Conservation (phyloP, 2,113 vertebrate species). For the Istiophorus platypterus region DNA sequence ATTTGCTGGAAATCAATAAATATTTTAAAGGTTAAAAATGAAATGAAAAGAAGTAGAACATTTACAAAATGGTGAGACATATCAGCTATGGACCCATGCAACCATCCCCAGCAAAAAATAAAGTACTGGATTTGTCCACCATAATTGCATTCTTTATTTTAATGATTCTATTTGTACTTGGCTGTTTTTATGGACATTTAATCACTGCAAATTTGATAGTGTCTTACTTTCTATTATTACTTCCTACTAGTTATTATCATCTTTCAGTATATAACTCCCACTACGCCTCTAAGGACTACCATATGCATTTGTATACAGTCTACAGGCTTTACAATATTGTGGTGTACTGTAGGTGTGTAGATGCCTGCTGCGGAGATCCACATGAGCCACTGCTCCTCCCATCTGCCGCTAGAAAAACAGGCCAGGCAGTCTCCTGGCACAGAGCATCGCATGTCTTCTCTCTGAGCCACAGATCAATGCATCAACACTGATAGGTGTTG, state of each 20-base stretch:
- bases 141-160: background rate
- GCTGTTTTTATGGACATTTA: too few species aligned
- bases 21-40: background rate
- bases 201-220: too few species aligned
- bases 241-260: background rate
- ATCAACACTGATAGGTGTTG: slow-evolving; percentile 70
- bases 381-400: slow-evolving; percentile 14
- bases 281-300: background rate
- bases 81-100: background rate
- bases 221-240: background rate
- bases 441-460: slow-evolving; percentile 59
- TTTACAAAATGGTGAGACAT: background rate
- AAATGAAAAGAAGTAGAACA: background rate
- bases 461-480: slow-evolving; percentile 71
- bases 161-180: background rate
- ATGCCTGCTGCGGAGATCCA: slow-evolving; percentile 4
- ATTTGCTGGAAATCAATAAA: background rate
- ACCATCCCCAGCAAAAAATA: background rate
- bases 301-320: background rate
- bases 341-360: background rate
- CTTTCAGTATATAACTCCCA: background rate
- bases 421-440: slow-evolving; percentile 29
- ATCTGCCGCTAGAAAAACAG: slow-evolving; percentile 49
- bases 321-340: background rate
- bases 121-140: background rate